These are phyloP conservation scores for Chrysomela aeneicollis DNA, from an alignment of 2,888 invertebrate genomes.

Conservation along the genomic window DNA sequence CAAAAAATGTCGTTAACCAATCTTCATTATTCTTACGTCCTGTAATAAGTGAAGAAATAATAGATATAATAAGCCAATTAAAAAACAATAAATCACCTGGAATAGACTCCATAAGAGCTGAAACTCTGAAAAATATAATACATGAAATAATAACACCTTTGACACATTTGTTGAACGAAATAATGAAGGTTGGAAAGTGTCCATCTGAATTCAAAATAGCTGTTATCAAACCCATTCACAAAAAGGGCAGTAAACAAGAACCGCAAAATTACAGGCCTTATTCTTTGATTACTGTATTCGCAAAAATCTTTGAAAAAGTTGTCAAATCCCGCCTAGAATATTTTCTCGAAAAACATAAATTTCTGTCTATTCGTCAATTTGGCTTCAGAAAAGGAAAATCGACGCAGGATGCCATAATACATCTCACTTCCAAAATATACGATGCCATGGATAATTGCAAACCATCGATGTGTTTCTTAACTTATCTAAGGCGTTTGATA, in stretches of 20 bases:
- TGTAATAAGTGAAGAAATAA: background rate
- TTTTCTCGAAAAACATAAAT: background rate
- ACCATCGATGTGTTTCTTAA: background rate
- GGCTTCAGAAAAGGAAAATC: no score
- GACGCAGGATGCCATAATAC: no score
- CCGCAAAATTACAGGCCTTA: background rate
- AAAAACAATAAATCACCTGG: constrained; percentile 7
- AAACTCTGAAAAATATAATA: no score
- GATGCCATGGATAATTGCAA: background rate
- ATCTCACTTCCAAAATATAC: constrained; percentile 7
- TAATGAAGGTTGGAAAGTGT: no score
- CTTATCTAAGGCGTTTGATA: no score
- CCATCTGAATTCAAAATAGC: no score
- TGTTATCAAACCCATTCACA: no score
- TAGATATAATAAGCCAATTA: background rate
- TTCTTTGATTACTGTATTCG: background rate
- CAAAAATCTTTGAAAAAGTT: constrained; percentile 6
- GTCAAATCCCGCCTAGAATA: constrained; percentile 5
- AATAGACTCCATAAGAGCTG: no score
- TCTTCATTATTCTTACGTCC: background rate
- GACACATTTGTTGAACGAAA: no score
- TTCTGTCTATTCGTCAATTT: background rate
- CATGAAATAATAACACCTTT: no score
- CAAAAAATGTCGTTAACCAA: constrained; percentile 1
- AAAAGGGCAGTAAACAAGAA: constrained; percentile 1